phyloP scores from a whole-genome alignment of 2,797 vertebrate genomes.

The Ceryle rudis region DNA sequence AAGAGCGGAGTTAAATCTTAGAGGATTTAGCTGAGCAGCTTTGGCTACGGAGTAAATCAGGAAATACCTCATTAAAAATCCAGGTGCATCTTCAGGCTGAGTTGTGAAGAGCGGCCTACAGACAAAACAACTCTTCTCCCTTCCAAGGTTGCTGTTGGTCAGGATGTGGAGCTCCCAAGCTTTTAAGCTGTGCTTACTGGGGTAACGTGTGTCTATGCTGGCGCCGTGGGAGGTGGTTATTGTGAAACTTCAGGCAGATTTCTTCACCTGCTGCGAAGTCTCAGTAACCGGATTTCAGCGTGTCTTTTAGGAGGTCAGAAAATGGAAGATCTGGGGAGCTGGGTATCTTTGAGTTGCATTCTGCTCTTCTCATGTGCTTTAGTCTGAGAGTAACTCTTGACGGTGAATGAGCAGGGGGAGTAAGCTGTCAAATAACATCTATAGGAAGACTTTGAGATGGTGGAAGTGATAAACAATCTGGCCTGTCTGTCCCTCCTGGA shows the following conservation, averaged over 20 bases:
- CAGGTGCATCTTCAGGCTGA: neutral
- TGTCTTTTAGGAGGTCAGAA: neutral
- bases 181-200: neutral
- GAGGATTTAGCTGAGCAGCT: conserved; percentile 60
- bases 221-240: neutral
- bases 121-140: neutral
- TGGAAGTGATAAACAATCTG: neutral
- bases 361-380: neutral
- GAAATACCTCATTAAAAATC: neutral
- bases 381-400: neutral
- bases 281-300: neutral
- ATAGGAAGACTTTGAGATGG: neutral
- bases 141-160: neutral
- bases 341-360: neutral
- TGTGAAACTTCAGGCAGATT: neutral
- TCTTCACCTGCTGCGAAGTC: neutral
- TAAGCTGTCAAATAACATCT: neutral
- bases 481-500: rapidly evolving
- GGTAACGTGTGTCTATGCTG: neutral
- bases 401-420: neutral
- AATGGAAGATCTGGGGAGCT: neutral
- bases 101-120: neutral
- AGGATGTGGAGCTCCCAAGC: neutral
- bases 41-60: conserved; percentile 45
- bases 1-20: conserved; percentile 33